Base-by-base conservation (phyloP, 2,113 vertebrate species). In the human (Homo sapiens) region DNA sequence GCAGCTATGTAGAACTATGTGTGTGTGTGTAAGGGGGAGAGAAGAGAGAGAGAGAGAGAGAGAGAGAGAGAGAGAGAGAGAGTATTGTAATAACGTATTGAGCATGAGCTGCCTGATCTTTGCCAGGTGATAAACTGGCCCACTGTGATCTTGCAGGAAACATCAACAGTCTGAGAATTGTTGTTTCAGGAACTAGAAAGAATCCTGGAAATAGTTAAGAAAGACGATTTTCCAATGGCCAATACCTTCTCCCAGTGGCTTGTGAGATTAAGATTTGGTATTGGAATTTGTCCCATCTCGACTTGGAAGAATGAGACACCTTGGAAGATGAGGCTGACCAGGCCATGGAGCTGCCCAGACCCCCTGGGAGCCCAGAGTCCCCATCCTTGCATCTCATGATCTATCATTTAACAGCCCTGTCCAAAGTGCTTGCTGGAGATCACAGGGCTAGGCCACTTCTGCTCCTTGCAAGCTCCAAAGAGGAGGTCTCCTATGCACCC, bases 161-260 rank as follows among this genome's bases (percentile, higher is more conserved):
- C 4, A 18, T 35, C 79, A 88, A 30, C 48, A 66, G 11, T 43
- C 79, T 82, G 57, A 89, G 86, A 88, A 68, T 5, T 66, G 83
- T 57, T 83, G n/a, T 84, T 57, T 83, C 52, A 72, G 80, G 0
- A 1, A 52, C 30, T 81, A 50, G 76, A 89, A 72, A 64, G 18
- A 93, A 61, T 59, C 66, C 22, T 76, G 45, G 48, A 95, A 89
- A 92, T 7, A 80, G 91, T 92, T 86, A 80, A 84, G 68, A 90
- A 96, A 94, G 72, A 68, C 32, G 86, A 52, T 85, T 92, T 93
- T 75, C 52, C 52, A 87, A 45, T n/a, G 76, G 48, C 70, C 75
- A 70, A 3, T 38, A 16, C 1, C 7, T 52, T 83, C 66, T 78
- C 16, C 64, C 40, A 16, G 18, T 2, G 6, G 45, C 16, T 79